Evolutionary conservation across 2,113 vertebrate species (phyloP).

Genomic region (Galeopterus variegatus): DNA sequence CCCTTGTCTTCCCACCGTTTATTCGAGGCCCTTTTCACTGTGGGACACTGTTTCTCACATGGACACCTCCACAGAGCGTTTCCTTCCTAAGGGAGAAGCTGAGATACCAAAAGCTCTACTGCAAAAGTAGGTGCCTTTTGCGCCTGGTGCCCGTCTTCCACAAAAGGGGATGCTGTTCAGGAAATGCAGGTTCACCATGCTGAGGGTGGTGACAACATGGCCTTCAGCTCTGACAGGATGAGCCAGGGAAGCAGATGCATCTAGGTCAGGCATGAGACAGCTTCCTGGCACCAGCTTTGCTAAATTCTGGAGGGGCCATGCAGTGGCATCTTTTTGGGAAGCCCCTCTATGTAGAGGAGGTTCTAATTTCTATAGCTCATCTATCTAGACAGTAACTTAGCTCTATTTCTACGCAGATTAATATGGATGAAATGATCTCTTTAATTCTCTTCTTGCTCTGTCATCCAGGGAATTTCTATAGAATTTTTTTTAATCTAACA

Average conservation of each 20-base stretch:
- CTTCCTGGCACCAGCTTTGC: no score
- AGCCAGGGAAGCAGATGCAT: no score
- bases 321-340: rapidly evolving
- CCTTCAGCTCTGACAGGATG: not conserved
- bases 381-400: rapidly evolving
- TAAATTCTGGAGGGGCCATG: rapidly evolving
- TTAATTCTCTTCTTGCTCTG: rapidly evolving
- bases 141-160: no score
- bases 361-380: rapidly evolving
- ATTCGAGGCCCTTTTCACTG: rapidly evolving
- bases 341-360: not conserved
- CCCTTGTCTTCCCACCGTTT: rapidly evolving
- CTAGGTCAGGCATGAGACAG: not conserved
- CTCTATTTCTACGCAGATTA: not conserved
- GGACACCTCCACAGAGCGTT: not conserved
- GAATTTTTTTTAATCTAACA: no score
- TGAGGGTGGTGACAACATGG: rapidly evolving
- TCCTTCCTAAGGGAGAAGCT: not conserved
- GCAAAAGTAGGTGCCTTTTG: rapidly evolving
- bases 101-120: rapidly evolving
- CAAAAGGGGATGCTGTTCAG: no score
- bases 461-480: not conserved
- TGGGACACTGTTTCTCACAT: rapidly evolving
- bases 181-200: no score
- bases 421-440: rapidly evolving